Evolutionary conservation across 2,888 invertebrate species (phyloP), one percentile per base, ranked within the genome.

Genomic region (Orthosia gracilis): DNA sequence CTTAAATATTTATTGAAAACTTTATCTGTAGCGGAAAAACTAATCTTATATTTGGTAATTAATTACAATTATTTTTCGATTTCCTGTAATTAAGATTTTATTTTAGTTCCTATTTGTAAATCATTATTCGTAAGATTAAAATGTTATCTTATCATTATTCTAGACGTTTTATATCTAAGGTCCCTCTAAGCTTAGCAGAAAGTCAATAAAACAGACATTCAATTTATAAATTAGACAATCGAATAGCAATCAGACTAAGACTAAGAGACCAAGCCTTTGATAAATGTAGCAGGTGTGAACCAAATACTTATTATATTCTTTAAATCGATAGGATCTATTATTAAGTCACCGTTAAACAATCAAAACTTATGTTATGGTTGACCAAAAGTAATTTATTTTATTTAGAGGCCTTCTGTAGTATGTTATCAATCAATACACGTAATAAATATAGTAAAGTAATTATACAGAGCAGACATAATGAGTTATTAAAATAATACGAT

Each of bases 401-500:
- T 71, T 71, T 66, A 68, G 26, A 62, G 54, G 61, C 61, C 63
- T 72, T 55, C 61, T 74, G 58, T 71, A 15, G 47, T 71, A 62
- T 45, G 52, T 50, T n/a, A 75, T 80, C 67, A 83, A 80, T 83
- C 61, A 81, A 74, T 74, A 71, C n/a, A 66, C 17, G 54, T 73
- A 55, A 79, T 84, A 69, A 82, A 85, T 86, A 68, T 78, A 23
- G 65, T 61, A 55, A 40, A 69, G 64, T 81, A 78, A 83, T 87
- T 77, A 83, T 67, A 83, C 17, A 47, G 55, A 45, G 50, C 66
- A 73, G 83, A 84, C 84, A 85, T 87, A 87, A 83, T 87, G 73
- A 84, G 61, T 85, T 77, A 85, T 87, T 87, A 80, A 76, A 84
- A 78, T 85, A 87, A 80, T 86, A 78, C 49, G 57, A 77, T 84